Evolutionary conservation across 2,797 vertebrate genomes (phyloP), one percentile per base, ranked within the genome.

Genomic region (Acomys russatus): DNA sequence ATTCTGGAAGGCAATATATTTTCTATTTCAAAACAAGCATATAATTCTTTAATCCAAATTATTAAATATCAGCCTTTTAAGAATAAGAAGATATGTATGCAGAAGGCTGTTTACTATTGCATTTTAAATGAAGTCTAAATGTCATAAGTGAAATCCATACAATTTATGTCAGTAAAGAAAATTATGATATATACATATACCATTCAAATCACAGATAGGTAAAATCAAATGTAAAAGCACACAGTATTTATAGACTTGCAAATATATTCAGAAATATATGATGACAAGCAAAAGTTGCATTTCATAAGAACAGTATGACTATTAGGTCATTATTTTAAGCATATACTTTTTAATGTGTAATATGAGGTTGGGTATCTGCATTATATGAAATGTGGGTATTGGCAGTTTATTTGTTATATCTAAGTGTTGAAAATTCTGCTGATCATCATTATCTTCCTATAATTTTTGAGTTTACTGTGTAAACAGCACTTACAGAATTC

Each of bases 51-150:
- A 66, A 79, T 56, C 12, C 0, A 12, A 77, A 33, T 71, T 78
- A 76, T 61, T 78, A 54, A 83, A 88, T 71, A 76, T 64, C 70
- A 78, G 54, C 30, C 71, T 71, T 78, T 84, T n/a, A 56, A 91
- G 20, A 56, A 11, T 78, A 49, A 76, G 11, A 33, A 35, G 84
- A 78, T 56, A n/a, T 25, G 5, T 76, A n/a, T 64, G 15, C 25
- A 78, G 64, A 64, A 85, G 30, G 1, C 17, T 79, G 23, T 35
- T 70, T 9, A 59, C 33, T 85, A 30, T 66, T 66, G 20, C 38
- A 61, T 88, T 94, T 11, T 49, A 92, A 78, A 79, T 66, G 80
- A 59, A n/a, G 9, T 56, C 54, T 73, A 78, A 49, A 88, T 79
- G 28, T 33, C 51, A 66, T 23, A 78, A 68, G 89, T 54, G n/a